Base-by-base conservation (phyloP, 2,113 vertebrate species). In the Thalassoma bifasciatum region DNA sequence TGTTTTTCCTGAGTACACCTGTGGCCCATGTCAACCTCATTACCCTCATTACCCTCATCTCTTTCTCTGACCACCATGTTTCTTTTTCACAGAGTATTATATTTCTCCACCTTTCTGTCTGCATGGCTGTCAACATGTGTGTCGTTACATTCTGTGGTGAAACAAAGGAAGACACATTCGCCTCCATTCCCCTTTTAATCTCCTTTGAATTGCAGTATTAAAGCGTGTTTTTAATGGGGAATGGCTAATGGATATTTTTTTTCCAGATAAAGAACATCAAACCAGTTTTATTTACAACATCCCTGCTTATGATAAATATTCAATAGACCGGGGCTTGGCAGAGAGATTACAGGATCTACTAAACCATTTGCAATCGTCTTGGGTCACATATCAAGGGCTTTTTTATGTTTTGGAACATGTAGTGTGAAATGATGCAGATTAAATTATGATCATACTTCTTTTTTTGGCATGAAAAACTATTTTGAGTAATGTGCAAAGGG, bases 301-400 rank as follows among this genome's bases (percentile, higher is more conserved):
- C 62, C 17, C 22, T 22, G 11, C 21, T 64, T n/a, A 12, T 72
- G 65, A 73, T 76, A 71, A 67, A 72, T 82, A 58, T 42, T 70
- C 57, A 78, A 34, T 59, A 70, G 42, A 22, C 11, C 49, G 10
- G 46, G 19, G n/a, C 16, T 69, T 63, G 30, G 59, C 62, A 57
- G 53, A 50, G 17, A 73, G 52, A 66, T 53, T 37, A 56, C 69
- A 77, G 54, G 11, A 73, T 59, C 67, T 54, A 40, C 19, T 46
- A 49, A 75, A 73, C 42, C 63, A 74, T 82, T 67, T 68, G 52
- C 52, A 79, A 57, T 79, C 52, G 53, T 72, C 49, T 54, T 54
- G 68, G 74, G 61, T 72, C 54, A 56, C 72, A 38, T 21, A 52
- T 47, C 13, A 8, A 54, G 34, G 7, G 52, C 34, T 77, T 44